A percentile compares a stretch with the other conserved stretches of the same genome.
Evolutionary conservation across 1,140 invertebrate species (phyloP).

Genomic region (Melitaea cinxia): DNA sequence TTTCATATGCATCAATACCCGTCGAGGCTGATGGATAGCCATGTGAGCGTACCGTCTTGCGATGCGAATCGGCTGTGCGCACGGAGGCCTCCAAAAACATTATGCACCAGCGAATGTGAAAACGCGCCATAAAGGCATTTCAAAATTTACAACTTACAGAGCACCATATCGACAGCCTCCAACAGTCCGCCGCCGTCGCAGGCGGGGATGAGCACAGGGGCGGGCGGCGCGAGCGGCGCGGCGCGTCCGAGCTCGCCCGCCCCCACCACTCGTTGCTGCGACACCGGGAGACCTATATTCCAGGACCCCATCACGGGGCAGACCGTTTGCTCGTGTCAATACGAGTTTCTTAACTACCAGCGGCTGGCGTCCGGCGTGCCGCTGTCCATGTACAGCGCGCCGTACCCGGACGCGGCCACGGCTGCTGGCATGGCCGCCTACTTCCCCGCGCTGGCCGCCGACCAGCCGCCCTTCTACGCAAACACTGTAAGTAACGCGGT

Average conservation of each 20-base stretch:
- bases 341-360: conserved; percentile 91
- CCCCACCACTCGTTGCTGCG: conserved; percentile 89
- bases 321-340: conserved; percentile 96
- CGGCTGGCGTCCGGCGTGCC: conserved; percentile 87
- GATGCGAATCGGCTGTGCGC: conserved; percentile 64
- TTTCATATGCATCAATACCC: conserved; percentile 43
- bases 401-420: conserved; percentile 87
- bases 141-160: conserved; percentile 81
- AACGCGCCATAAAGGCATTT: conserved; percentile 80
- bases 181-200: conserved; percentile 83
- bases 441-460: conserved; percentile 89
- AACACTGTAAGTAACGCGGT: conserved; percentile 86
- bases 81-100: conserved; percentile 66
- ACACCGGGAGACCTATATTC: conserved; percentile 94
- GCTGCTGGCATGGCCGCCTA: conserved; percentile 91
- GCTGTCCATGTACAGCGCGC: conserved; percentile 89
- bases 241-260: conserved; percentile 80
- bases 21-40: conserved; percentile 49
- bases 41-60: conserved; percentile 54
- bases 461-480: conserved; percentile 91
- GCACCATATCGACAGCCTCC: conserved; percentile 83
- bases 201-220: conserved; percentile 74
- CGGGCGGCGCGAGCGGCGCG: conserved; percentile 74
- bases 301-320: conserved; percentile 96
- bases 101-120: conserved; percentile 70